These are phyloP conservation scores for Lutraria rhynchaena DNA, from an alignment of 1,140 invertebrate species.

Conservation along the genomic window DNA sequence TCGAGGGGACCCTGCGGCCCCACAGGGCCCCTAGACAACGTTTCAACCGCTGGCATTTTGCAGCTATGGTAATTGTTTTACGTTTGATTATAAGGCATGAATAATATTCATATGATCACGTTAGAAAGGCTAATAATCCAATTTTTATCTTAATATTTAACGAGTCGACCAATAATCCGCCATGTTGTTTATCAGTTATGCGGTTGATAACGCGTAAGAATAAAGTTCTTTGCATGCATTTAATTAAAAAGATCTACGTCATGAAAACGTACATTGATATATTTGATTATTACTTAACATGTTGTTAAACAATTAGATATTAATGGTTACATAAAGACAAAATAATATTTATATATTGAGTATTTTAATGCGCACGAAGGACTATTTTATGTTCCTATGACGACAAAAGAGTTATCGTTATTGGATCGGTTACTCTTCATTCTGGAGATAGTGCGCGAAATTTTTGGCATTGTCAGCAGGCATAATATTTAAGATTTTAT, in stretches of 20 bases:
- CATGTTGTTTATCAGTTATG: conserved; percentile 71
- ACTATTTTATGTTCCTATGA: conserved; percentile 57
- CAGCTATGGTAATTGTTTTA: background rate
- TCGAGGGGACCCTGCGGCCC: conserved; percentile 49
- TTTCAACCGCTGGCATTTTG: conserved; percentile 72
- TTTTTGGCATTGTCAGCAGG: too few relatives aligned
- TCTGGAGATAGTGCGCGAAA: conserved; percentile 15
- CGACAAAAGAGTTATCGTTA: conserved; percentile 37
- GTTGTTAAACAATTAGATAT: background rate
- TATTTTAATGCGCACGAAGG: conserved; percentile 1
- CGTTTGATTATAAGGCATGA: conserved; percentile 33
- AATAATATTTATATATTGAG: background rate
- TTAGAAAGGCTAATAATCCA: background rate
- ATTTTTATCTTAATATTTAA: background rate
- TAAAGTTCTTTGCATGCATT: too few relatives aligned
- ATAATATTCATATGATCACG: background rate
- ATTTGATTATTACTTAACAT: background rate
- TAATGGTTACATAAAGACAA: too few relatives aligned
- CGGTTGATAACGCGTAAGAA: conserved; percentile 1
- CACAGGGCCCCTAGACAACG: conserved; percentile 67
- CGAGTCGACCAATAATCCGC: conserved; percentile 51
- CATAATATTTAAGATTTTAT: too few relatives aligned
- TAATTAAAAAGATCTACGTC: too few relatives aligned
- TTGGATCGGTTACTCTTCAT: background rate
- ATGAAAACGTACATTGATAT: too few relatives aligned